Conservation (phyloP, 92 coral and sea anemone species). For the Chrysogorgia sp. region DNA sequence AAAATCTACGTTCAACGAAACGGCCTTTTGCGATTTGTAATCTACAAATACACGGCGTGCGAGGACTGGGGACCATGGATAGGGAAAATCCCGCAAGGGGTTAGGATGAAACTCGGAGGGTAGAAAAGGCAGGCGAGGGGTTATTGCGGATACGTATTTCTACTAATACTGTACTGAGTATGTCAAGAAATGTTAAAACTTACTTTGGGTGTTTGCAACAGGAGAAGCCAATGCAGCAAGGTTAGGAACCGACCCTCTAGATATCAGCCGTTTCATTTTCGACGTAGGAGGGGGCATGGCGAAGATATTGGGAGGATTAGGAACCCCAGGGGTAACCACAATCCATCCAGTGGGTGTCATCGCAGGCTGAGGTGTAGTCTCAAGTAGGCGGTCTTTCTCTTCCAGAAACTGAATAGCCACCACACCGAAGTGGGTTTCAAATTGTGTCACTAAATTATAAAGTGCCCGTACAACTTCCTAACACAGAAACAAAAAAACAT, state of each 20-base stretch:
- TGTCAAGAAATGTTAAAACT: slow-evolving; percentile 18
- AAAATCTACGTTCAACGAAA: too few species aligned
- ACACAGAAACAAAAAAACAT: neutral
- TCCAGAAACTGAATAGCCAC: slow-evolving; percentile 92
- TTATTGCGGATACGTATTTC: too few species aligned
- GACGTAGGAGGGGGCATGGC: slow-evolving; percentile 28
- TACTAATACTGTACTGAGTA: too few species aligned
- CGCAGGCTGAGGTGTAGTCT: slow-evolving; percentile 91
- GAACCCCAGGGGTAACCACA: slow-evolving; percentile 81
- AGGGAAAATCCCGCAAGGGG: too few species aligned
- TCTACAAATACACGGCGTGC: too few species aligned
- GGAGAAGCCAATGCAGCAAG: slow-evolving; percentile 62
- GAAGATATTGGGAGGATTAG: slow-evolving; percentile 55
- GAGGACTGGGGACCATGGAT: too few species aligned
- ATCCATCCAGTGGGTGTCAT: slow-evolving; percentile 98
- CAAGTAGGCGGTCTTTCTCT: slow-evolving; percentile 76
- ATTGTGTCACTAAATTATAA: slow-evolving; percentile 87
- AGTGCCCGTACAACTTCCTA: slow-evolving; percentile 92
- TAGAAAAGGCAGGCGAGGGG: too few species aligned
- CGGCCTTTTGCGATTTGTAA: too few species aligned
- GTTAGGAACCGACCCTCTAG: slow-evolving; percentile 85
- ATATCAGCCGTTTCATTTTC: slow-evolving; percentile 49
- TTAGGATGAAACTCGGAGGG: too few species aligned
- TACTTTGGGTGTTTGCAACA: slow-evolving; percentile 55
- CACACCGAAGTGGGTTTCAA: slow-evolving; percentile 93